Evolutionary conservation across 2,113 vertebrate genomes (phyloP), one percentile per base, ranked within the genome.

Genomic region (Lynx canadensis): DNA sequence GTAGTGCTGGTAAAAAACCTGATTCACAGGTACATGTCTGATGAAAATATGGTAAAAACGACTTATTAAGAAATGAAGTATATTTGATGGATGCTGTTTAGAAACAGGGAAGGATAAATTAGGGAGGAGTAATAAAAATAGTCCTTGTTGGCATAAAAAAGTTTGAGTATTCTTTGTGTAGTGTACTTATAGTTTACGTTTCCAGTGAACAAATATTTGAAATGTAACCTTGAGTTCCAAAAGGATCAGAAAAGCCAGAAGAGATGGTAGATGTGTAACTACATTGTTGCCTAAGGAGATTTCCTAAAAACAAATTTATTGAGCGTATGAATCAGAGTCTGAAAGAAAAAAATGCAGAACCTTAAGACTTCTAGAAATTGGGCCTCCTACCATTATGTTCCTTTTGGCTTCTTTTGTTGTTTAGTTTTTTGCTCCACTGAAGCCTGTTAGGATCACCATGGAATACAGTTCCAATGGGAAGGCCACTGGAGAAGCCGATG

Each of bases 341-440:
- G 68, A 81, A 80, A 48, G n/a, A 50, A 91, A 50, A 91, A 82
- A 82, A 36, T 71, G 23, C 25, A 60, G 55, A 65, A 14, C 66
- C 27, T 12, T 16, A 11, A 79, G 78, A 81, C n/a, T 52, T 65
- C 0, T 29, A 45, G 23, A 95, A 84, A 33, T 41, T 50, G 25
- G 27, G 8, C 52, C 9, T 89, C n/a, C 15, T 36, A 55, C 29
- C 78, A 3, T 50, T 66, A 11, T 95, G 45, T 89, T 78, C 16
- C 13, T 57, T 38, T 80, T 89, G 48, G 13, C 76, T 80, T 79
- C 11, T 48, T 55, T 66, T 15, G 21, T 76, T 9, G 7, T 65
- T 13, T 97, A 99, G 99, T 99, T 99, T 96, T 99, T 99, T 88
- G 98, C 98, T 79, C 99, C 99, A 0, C 94, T 99, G 68, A 98